phyloP scores from a whole-genome alignment of 2,113 vertebrate genomes.

The Machaerirhynchus nigripectus region DNA sequence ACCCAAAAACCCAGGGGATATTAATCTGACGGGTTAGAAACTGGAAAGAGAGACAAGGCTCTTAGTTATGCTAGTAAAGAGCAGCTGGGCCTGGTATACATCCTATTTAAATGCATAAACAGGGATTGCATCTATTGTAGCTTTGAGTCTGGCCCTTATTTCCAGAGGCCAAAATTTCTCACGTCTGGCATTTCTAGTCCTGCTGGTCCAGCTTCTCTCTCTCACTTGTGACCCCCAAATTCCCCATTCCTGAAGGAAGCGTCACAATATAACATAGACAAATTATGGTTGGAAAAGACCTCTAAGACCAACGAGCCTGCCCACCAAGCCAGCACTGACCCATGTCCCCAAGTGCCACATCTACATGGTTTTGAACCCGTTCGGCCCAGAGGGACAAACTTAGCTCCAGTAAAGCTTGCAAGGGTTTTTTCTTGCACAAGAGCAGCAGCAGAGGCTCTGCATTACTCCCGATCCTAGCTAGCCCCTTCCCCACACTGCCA shows the following conservation, averaged over 20 bases:
- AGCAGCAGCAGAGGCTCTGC: not conserved
- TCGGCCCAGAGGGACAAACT: not conserved
- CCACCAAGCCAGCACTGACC: not conserved
- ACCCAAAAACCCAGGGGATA: too few relatives aligned
- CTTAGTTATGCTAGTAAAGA: not conserved
- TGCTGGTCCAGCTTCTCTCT: not conserved
- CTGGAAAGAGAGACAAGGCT: not conserved
- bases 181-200: not conserved
- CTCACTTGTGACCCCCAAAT: not conserved
- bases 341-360: not conserved
- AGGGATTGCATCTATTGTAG: not conserved
- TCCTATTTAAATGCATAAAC: not conserved
- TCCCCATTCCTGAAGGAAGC: not conserved
- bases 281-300: not conserved
- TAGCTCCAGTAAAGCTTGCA: not conserved
- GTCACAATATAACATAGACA: not conserved
- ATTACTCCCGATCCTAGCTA: not conserved
- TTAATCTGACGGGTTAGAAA: not conserved
- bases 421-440: not conserved
- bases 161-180: not conserved
- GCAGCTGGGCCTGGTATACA: not conserved
- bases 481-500: not conserved
- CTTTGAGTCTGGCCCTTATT: not conserved
- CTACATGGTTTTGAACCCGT: not conserved
- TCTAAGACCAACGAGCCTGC: accelerated